These are phyloP conservation scores for Ceratina australensis DNA, from an alignment of 1,140 invertebrate species.

Conservation along the genomic window DNA sequence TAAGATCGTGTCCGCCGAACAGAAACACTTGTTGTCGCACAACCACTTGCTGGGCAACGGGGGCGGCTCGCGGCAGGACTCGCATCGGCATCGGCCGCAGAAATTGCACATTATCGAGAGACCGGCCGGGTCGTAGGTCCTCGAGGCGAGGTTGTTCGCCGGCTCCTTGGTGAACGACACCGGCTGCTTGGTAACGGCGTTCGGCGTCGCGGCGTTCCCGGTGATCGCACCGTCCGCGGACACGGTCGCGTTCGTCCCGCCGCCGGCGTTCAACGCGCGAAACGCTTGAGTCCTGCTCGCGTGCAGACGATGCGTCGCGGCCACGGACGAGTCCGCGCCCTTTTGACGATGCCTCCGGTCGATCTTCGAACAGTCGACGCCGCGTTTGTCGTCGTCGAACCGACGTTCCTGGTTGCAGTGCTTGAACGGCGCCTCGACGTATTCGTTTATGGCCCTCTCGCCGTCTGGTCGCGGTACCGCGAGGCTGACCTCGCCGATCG, in stretches of 20 bases:
- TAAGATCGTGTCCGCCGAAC: constrained; percentile 91
- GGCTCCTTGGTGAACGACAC: constrained; percentile 81
- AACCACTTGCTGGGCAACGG: constrained; percentile 92
- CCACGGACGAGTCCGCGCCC: constrained; percentile 49
- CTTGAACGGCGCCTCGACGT: constrained; percentile 89
- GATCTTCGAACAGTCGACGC: constrained; percentile 67
- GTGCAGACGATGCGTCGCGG: constrained; percentile 64
- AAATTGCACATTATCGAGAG: constrained; percentile 89
- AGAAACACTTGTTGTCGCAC: constrained; percentile 91
- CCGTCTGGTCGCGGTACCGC: constrained; percentile 87
- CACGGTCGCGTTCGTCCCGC: constrained; percentile 21
- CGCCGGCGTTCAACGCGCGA: constrained; percentile 50
- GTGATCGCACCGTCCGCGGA: constrained; percentile 66
- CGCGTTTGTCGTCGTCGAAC: constrained; percentile 41
- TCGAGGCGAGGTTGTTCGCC: constrained; percentile 67
- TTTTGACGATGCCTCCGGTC: constrained; percentile 66
- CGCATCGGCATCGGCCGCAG: constrained; percentile 92
- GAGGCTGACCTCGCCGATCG: constrained; percentile 82
- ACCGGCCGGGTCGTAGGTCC: constrained; percentile 66
- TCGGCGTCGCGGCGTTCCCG: constrained; percentile 42
- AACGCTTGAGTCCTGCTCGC: constrained; percentile 55
- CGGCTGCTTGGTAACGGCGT: constrained; percentile 81
- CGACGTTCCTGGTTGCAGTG: constrained; percentile 56
- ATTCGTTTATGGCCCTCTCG: constrained; percentile 89
- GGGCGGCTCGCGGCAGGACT: constrained; percentile 90